A percentile compares a stretch with the other conserved stretches of the same genome.
Conservation (phyloP, 2,113 vertebrate genomes). For the Chlorodrepanis virens region DNA sequence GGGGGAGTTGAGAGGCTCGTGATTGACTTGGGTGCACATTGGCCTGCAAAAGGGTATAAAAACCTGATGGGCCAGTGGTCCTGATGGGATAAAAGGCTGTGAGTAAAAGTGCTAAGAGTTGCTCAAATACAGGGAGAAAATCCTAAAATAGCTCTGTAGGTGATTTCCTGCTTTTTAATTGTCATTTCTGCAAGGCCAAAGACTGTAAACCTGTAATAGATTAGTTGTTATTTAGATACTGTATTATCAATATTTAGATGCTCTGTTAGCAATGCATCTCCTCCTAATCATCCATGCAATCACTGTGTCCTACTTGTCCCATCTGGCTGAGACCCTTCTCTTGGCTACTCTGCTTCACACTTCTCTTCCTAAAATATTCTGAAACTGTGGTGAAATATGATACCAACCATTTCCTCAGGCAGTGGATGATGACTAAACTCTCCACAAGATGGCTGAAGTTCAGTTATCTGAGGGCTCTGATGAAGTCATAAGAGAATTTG, state of each 20-base stretch:
- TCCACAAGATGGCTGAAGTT: neutral
- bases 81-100: neutral
- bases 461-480: neutral
- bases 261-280: neutral
- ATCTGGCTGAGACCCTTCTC: neutral
- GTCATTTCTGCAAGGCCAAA: neutral
- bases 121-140: neutral
- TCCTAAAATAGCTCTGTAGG: neutral
- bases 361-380: neutral
- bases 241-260: neutral
- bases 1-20: neutral
- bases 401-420: neutral
- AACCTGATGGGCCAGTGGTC: neutral
- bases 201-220: neutral
- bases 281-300: too few relatives aligned
- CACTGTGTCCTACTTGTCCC: neutral
- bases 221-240: neutral
- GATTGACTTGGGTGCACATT: neutral
- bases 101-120: neutral
- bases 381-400: neutral
- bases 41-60: neutral
- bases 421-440: neutral
- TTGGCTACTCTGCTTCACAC: neutral
- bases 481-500: neutral
- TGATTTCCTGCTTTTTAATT: neutral